A percentile compares a stretch with the other conserved stretches of the same genome.
Evolutionary conservation across 2,113 vertebrate genomes (phyloP).

Genomic region (Manacus vitellinus): DNA sequence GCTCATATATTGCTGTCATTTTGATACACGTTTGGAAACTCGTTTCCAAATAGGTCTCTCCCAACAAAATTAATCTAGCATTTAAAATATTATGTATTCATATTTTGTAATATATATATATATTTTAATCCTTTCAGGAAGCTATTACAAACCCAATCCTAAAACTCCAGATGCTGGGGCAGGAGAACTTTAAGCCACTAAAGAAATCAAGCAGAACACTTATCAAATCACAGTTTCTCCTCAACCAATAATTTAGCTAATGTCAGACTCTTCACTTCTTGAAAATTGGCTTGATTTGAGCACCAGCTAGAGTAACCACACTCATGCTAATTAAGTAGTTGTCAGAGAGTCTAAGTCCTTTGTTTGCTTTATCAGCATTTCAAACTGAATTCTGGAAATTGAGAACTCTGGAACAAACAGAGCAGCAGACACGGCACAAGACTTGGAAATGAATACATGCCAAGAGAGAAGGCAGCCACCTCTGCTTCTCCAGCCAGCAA

Average conservation of each 20-base stretch:
- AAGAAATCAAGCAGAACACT: background rate
- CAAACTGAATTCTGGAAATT: background rate
- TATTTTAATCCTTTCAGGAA: background rate
- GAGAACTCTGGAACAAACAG: background rate
- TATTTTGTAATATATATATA: background rate
- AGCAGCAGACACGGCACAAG: background rate
- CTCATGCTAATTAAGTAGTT: conserved; percentile 54
- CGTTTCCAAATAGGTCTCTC: background rate
- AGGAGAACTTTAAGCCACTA: background rate
- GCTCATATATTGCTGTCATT: background rate
- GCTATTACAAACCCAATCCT: background rate
- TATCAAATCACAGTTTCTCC: conserved; percentile 23
- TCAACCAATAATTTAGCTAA: conserved; percentile 31
- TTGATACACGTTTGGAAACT: background rate
- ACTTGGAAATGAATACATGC: background rate
- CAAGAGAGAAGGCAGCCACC: background rate
- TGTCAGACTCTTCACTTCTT: background rate
- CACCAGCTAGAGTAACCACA: conserved; percentile 18
- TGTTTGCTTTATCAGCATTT: background rate
- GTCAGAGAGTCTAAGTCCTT: background rate
- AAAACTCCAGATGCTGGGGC: background rate
- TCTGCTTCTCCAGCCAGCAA: background rate
- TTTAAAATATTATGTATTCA: background rate
- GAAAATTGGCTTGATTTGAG: conserved; percentile 42
- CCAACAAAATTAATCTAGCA: background rate